These are phyloP conservation scores for Myotis vivesi DNA, from an alignment of 2,797 vertebrate genomes.

Conservation along the genomic window DNA sequence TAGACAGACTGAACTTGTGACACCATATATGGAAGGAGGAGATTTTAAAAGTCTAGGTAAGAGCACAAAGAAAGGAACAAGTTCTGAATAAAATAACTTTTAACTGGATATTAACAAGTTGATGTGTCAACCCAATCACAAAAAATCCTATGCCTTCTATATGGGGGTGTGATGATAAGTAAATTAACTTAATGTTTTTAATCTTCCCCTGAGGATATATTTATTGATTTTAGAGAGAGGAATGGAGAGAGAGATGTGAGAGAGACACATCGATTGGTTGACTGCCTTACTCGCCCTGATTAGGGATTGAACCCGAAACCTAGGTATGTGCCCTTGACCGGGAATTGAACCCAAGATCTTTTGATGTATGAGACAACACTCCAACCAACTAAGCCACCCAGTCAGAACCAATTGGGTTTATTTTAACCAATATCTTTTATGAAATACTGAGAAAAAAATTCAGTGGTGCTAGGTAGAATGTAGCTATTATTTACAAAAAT, in stretches of 20 bases:
- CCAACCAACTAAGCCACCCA: neutral
- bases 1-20: neutral
- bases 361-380: neutral
- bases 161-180: neutral
- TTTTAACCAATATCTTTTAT: constrained; percentile 32
- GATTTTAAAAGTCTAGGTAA: neutral
- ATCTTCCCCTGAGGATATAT: neutral
- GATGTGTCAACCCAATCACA: neutral
- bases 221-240: too few relatives aligned
- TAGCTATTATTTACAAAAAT: constrained; percentile 59
- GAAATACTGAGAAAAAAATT: constrained; percentile 27
- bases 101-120: constrained; percentile 10
- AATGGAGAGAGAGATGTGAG: neutral
- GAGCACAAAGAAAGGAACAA: neutral
- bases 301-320: neutral
- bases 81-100: neutral
- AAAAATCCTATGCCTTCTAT: neutral
- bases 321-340: neutral
- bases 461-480: constrained; percentile 28
- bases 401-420: neutral
- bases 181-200: neutral
- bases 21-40: neutral
- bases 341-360: neutral
- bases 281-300: neutral
- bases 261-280: neutral